These are phyloP conservation scores for Drosophila equinoxialis DNA, from an alignment of 1,140 invertebrate genomes.

Conservation along the genomic window DNA sequence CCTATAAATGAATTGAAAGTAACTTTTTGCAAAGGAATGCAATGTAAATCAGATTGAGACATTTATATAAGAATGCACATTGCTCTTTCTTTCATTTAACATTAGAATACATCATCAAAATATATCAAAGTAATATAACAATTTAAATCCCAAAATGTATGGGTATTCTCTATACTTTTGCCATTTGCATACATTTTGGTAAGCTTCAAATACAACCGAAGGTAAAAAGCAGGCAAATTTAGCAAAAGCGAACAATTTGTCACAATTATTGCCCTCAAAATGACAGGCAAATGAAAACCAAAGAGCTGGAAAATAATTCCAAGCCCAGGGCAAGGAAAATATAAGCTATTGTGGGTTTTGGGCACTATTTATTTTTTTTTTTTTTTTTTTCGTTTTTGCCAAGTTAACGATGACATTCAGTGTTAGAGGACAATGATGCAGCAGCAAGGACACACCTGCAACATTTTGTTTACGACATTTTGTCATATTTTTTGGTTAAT, in stretches of 20 bases:
- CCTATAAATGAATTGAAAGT: too few species aligned
- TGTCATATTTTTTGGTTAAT: slow-evolving; percentile 80
- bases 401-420: slow-evolving; percentile 13
- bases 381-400: neutral
- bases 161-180: neutral
- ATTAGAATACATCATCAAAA: neutral
- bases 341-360: neutral
- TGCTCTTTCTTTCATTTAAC: too few species aligned
- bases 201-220: slow-evolving; percentile 31
- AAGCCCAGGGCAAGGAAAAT: slow-evolving; percentile 30
- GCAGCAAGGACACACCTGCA: slow-evolving; percentile 46
- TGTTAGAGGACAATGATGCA: slow-evolving; percentile 65
- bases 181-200: slow-evolving; percentile 51
- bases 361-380: slow-evolving; percentile 37
- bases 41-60: too few species aligned
- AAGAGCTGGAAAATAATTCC: slow-evolving; percentile 71
- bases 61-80: too few species aligned
- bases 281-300: slow-evolving; percentile 73
- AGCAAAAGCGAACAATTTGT: slow-evolving; percentile 67
- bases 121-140: neutral
- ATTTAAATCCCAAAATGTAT: neutral
- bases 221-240: slow-evolving; percentile 26
- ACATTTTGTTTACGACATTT: slow-evolving; percentile 39
- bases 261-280: slow-evolving; percentile 74
- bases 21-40: too few species aligned